Base-by-base conservation (phyloP, 2,797 vertebrate genomes). In the Enteromius treurensis region DNA sequence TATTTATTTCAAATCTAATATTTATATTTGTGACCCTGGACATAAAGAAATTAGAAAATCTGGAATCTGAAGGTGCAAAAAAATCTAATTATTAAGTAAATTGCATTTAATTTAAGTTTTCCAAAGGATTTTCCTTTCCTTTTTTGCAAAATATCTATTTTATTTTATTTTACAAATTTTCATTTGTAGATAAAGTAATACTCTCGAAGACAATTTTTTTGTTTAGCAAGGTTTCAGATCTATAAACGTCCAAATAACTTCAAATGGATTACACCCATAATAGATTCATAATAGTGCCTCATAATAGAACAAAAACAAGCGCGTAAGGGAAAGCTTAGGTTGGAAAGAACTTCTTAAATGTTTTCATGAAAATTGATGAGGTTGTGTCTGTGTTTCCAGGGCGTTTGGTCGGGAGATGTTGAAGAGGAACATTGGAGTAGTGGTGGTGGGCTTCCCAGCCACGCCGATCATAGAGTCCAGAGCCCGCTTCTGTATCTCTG, bases 381-480 rank as follows among this genome's bases (percentile, higher is more conserved):
- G 49, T 26, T 73, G 19, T 82, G 49, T 69, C 53, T 80, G 37
- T 71, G 69, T 37, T 21, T 76, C 14, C 86, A 96, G 96, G 14
- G 96, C 96, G 0, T 96, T 96, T 89, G 95, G 95, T 55, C 92
- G 95, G 68, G 95, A 96, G 91, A 95, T 96, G 96, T 88, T 96
- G 85, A 96, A 96, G 91, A 92, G 95, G 84, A 95, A 95, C 81
- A 89, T 96, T 0, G 96, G 95, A 2, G 96, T 96, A 1, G 95
- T 96, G 74, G 96, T 96, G 55, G 96, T 96, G 60, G 96, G 96
- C 60, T 96, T 96, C 83, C 96, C 96, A 84, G 96, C 96, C 62
- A 96, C 96, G 7, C 95, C 96, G 1, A 96, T 96, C 88, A 96
- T 96, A 11, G 96, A 96, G 88, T 96, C 96, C 88, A 94, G 96